Evolutionary conservation across 2,888 invertebrate genomes (phyloP).

Genomic region (Leucoma salicis): DNA sequence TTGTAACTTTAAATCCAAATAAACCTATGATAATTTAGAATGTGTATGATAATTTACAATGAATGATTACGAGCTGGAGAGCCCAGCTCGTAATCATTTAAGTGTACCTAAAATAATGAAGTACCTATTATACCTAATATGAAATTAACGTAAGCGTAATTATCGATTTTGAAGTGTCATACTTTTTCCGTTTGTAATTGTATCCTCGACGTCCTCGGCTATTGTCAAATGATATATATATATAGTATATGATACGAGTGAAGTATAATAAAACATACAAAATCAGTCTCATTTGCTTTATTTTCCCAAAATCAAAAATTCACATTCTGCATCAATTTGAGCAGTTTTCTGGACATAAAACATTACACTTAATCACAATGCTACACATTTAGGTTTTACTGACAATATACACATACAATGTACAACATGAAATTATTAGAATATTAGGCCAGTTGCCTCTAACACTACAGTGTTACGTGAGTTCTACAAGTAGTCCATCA

Average conservation of each 20-base stretch:
- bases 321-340: conserved; percentile 49
- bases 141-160: too few species aligned
- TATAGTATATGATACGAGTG: conserved; percentile 8
- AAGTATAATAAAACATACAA: conserved; percentile 38
- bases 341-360: conserved; percentile 45
- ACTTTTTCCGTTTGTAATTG: neutral
- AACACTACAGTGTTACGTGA: neutral
- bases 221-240: neutral
- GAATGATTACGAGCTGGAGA: too few species aligned
- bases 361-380: conserved; percentile 13
- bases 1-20: too few species aligned
- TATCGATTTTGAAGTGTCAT: neutral
- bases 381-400: conserved; percentile 2
- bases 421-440: conserved; percentile 14
- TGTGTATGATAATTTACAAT: too few species aligned
- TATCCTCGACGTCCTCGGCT: neutral
- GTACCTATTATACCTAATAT: too few species aligned
- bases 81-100: too few species aligned
- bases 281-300: conserved; percentile 70
- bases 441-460: conserved; percentile 2
- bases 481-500: conserved; percentile 13
- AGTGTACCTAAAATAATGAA: too few species aligned
- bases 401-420: conserved; percentile 4
- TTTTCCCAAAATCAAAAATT: conserved; percentile 50
- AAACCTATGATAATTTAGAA: too few species aligned